A percentile compares a stretch with the other conserved stretches of the same genome.
phyloP scores from a whole-genome alignment of 2,888 invertebrate genomes.

The Ormyrus pomaceus region DNA sequence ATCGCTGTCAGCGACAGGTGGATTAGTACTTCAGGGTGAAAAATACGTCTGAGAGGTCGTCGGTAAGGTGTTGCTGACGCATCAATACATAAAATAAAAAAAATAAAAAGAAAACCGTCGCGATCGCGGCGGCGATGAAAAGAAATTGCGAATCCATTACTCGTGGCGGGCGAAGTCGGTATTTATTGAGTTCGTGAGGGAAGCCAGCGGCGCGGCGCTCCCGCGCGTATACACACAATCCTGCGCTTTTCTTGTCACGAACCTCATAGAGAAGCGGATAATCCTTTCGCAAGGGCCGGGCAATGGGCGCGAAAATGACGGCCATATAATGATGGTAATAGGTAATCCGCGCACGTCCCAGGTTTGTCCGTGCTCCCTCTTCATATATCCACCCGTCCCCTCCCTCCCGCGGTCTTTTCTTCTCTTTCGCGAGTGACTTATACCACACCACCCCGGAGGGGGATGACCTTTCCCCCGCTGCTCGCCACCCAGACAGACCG shows the following conservation, averaged over 20 bases:
- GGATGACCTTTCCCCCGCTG: conserved; percentile 21
- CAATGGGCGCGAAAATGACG: conserved; percentile 41
- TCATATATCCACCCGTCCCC: neutral
- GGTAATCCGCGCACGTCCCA: conserved; percentile 56
- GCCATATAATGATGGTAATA: conserved; percentile 33
- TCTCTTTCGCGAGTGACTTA: neutral
- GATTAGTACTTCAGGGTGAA: conserved; percentile 32
- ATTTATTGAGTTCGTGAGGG: conserved; percentile 56
- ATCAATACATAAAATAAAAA: neutral
- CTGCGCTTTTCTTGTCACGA: conserved; percentile 46
- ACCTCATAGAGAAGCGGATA: conserved; percentile 53
- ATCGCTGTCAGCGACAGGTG: conserved; percentile 26
- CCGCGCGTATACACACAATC: neutral
- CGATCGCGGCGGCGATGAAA: conserved; percentile 15
- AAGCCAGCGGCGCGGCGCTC: neutral
- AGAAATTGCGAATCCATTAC: conserved; percentile 46
- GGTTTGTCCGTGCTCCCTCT: conserved; percentile 19
- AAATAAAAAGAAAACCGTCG: neutral
- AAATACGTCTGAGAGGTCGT: conserved; percentile 6
- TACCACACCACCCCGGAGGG: neutral
- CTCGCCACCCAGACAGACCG: too few relatives aligned
- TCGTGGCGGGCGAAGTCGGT: conserved; percentile 3
- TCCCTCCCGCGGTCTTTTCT: neutral
- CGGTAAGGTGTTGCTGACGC: neutral
- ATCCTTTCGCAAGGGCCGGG: conserved; percentile 42